Conservation (phyloP, 2,113 vertebrate species). For the Pygoscelis adeliae region DNA sequence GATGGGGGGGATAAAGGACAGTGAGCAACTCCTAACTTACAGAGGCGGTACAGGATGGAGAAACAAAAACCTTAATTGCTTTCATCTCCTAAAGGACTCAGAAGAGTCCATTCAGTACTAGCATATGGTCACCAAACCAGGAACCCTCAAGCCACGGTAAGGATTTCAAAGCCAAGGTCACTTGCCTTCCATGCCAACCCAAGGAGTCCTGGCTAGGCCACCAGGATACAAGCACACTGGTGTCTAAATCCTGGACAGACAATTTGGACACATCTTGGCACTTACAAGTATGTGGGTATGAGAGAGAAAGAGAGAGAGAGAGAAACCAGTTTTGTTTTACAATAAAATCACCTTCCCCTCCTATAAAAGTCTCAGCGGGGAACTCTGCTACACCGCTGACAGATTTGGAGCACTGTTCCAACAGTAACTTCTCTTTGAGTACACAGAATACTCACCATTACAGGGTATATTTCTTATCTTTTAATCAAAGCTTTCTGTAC, state of each 20-base stretch:
- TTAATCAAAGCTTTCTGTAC: neutral
- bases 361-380: neutral
- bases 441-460: neutral
- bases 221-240: neutral
- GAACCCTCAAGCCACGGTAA: neutral
- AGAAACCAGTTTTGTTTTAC: neutral
- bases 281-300: neutral
- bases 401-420: neutral
- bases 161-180: neutral
- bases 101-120: neutral
- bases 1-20: neutral
- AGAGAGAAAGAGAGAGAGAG: neutral
- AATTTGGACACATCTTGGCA: neutral
- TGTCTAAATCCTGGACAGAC: neutral
- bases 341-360: neutral
- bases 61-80: neutral
- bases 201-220: neutral
- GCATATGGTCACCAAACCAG: neutral
- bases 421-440: neutral
- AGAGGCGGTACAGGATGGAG: neutral
- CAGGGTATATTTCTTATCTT: neutral
- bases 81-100: neutral
- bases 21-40: neutral
- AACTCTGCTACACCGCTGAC: neutral
- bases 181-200: neutral